These are phyloP conservation scores for Polyergus mexicanus DNA, from an alignment of 1,140 invertebrate genomes.

Conservation along the genomic window DNA sequence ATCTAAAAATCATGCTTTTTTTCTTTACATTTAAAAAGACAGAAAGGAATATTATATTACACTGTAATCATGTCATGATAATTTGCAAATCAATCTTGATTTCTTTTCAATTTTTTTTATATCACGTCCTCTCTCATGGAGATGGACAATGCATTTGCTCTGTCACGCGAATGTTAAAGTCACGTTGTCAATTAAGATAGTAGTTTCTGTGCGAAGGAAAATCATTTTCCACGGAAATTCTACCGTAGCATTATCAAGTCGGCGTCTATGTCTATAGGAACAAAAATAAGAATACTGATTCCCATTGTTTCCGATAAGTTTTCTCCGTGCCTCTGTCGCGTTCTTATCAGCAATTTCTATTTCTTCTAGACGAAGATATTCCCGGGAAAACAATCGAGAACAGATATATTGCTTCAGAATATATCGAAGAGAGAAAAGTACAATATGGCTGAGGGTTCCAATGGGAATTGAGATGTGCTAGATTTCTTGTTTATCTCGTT, in stretches of 20 bases:
- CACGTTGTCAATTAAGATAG: constrained; percentile 61
- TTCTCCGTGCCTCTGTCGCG: background rate
- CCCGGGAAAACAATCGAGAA: constrained; percentile 54
- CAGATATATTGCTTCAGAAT: constrained; percentile 54
- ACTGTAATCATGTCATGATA: background rate
- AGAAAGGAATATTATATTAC: background rate
- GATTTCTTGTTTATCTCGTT: constrained; percentile 54
- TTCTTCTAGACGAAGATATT: constrained; percentile 37
- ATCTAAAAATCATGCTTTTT: background rate
- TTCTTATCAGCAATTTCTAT: constrained; percentile 58
- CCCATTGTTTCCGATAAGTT: constrained; percentile 30
- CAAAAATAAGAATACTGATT: constrained; percentile 56
- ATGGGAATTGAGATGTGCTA: constrained; percentile 53
- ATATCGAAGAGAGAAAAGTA: constrained; percentile 53
- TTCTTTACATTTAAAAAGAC: background rate
- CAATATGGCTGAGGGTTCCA: constrained; percentile 44
- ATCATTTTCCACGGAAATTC: background rate
- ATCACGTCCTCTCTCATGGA: background rate
- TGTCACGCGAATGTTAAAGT: constrained; percentile 56
- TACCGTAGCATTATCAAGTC: constrained; percentile 50
- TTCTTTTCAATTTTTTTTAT: background rate
- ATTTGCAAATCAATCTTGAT: background rate
- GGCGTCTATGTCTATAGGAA: background rate
- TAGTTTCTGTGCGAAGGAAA: constrained; percentile 33
- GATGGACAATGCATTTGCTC: background rate